Conservation (phyloP, 2,888 invertebrate species). For the Zygaena filipendulae region DNA sequence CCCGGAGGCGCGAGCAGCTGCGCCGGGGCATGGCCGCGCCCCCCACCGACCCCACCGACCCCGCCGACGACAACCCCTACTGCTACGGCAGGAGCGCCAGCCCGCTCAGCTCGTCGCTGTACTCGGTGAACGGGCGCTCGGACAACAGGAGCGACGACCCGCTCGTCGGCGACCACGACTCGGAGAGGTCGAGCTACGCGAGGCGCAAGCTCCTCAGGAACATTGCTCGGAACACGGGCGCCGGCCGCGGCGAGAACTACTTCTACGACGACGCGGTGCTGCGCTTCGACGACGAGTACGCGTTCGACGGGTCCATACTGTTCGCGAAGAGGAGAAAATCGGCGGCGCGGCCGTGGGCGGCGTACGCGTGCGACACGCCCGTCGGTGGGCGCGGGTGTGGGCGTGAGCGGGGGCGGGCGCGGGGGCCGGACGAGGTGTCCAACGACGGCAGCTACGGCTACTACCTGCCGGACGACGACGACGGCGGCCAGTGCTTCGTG, state of each 20-base stretch:
- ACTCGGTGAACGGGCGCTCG: constrained; percentile 44
- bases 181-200: constrained; percentile 57
- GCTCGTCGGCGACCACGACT: constrained; percentile 55
- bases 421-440: constrained; percentile 40
- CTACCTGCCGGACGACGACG: constrained; percentile 50
- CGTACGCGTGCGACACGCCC: constrained; percentile 38
- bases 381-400: constrained; percentile 25
- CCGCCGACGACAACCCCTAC: constrained; percentile 39
- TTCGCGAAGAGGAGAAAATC: constrained; percentile 63
- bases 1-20: constrained; percentile 52
- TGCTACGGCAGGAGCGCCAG: constrained; percentile 40
- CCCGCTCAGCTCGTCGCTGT: constrained; percentile 47
- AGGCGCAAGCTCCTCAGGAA: constrained; percentile 55
- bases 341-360: constrained; percentile 44
- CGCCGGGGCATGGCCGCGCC: constrained; percentile 49
- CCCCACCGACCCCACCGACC: constrained; percentile 40
- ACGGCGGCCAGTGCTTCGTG: constrained; percentile 46
- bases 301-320: constrained; percentile 56
- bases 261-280: constrained; percentile 61
- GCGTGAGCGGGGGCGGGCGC: too few relatives aligned
- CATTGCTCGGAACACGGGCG: constrained; percentile 47
- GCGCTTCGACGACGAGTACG: constrained; percentile 59
- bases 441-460: constrained; percentile 60
- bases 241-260: constrained; percentile 38
- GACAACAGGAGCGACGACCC: constrained; percentile 58